phyloP scores from a whole-genome alignment of 2,113 vertebrate species.

The Mugil cephalus region DNA sequence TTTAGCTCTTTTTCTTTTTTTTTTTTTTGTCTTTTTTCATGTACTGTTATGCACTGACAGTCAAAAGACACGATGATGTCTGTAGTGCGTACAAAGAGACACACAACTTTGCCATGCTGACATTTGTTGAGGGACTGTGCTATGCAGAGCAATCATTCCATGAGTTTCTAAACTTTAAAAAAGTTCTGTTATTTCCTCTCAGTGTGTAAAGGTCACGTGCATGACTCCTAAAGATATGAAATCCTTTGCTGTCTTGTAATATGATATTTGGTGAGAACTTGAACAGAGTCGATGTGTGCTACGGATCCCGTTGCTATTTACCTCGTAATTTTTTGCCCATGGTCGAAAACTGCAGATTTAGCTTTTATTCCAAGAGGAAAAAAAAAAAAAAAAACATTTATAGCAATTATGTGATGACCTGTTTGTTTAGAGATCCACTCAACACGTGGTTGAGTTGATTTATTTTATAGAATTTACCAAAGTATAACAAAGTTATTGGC shows the following conservation, averaged over 20 bases:
- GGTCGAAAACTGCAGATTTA: constrained; percentile 39
- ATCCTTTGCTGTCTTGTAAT: constrained; percentile 18
- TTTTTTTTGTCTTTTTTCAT: neutral
- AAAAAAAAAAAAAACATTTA: neutral
- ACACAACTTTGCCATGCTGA: neutral
- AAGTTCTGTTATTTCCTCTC: constrained; percentile 11
- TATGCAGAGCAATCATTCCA: constrained; percentile 71
- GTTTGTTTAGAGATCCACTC: neutral
- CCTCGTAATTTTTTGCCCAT: constrained; percentile 46
- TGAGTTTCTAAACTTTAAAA: constrained; percentile 13
- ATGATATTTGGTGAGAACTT: constrained; percentile 21
- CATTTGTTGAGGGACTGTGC: constrained; percentile 46
- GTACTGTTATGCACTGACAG: constrained; percentile 39
- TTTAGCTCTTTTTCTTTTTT: constrained; percentile 17
- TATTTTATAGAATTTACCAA: constrained; percentile 14
- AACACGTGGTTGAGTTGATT: neutral
- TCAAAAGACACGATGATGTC: constrained; percentile 19
- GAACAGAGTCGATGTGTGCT: constrained; percentile 19
- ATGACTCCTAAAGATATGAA: constrained; percentile 9
- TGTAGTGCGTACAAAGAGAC: constrained; percentile 18
- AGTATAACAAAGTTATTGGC: constrained; percentile 19
- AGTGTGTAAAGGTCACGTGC: constrained; percentile 4
- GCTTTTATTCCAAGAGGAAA: constrained; percentile 10
- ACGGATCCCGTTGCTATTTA: constrained; percentile 39
- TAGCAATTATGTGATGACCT: neutral